Evolutionary conservation across 2,113 vertebrate genomes (phyloP).

Genomic region (Telmatochromis sp.): DNA sequence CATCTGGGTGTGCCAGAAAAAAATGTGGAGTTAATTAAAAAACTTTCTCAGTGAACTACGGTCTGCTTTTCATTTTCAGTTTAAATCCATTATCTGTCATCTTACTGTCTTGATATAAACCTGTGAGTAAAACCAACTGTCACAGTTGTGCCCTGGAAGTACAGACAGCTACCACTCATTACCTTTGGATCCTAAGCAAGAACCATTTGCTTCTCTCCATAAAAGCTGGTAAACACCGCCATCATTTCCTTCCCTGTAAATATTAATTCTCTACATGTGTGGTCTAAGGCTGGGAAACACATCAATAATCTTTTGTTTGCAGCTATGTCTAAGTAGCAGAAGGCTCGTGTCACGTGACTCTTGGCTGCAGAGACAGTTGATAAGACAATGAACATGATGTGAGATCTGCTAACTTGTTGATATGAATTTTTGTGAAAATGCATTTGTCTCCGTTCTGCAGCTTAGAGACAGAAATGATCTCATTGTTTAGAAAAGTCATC

Average conservation of each 20-base stretch:
- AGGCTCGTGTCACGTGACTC: neutral
- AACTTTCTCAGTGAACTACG: neutral
- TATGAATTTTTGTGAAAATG: neutral
- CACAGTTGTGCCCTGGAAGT: neutral
- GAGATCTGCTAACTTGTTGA: neutral
- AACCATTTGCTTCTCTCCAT: neutral
- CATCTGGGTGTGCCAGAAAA: neutral
- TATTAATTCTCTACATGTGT: neutral
- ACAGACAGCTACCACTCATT: neutral
- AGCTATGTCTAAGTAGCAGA: neutral
- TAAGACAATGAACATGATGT: neutral
- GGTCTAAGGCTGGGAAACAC: neutral
- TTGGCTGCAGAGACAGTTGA: neutral
- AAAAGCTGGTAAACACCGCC: neutral
- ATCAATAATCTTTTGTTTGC: neutral
- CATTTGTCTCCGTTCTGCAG: neutral
- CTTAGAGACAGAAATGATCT: neutral
- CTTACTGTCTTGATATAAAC: conserved; percentile 10
- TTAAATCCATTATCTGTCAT: neutral
- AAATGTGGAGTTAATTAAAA: conserved; percentile 34
- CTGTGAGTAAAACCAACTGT: conserved; percentile 24
- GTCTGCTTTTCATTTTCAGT: conserved; percentile 10
- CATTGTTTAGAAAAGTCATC: neutral
- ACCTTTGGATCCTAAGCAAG: neutral
- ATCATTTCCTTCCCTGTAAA: neutral